These are phyloP conservation scores for Cyphomyrmex costatus DNA, from an alignment of 1,140 invertebrate genomes.

Conservation along the genomic window DNA sequence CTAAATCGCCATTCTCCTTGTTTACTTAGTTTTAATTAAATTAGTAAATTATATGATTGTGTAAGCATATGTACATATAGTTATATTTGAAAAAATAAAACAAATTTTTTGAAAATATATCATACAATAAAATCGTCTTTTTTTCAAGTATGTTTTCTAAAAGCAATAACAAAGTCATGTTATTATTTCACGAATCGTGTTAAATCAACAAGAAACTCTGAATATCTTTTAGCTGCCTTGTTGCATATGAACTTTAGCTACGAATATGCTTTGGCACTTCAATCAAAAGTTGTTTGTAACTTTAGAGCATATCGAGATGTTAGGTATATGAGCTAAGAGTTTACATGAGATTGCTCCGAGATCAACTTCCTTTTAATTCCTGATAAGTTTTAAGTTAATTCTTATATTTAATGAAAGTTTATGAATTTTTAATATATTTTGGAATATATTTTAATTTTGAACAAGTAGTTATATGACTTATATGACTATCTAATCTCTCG, in stretches of 20 bases:
- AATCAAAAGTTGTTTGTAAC: constrained; percentile 15
- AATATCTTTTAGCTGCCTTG: neutral
- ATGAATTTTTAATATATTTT: neutral
- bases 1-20: no score
- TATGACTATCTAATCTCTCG: neutral
- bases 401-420: neutral
- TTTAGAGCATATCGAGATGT: constrained; percentile 13
- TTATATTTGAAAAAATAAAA: neutral
- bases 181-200: neutral
- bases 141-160: neutral
- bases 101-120: neutral
- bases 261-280: constrained; percentile 22
- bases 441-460: neutral
- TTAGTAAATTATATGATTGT: neutral
- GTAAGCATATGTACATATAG: neutral
- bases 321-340: neutral
- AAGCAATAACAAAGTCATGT: neutral
- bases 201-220: neutral
- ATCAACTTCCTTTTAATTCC: neutral
- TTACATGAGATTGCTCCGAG: neutral
- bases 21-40: neutral
- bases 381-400: neutral
- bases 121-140: neutral
- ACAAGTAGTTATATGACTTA: neutral
- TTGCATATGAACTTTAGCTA: constrained; percentile 28